Evolutionary conservation across 92 coral and sea anemone genomes (phyloP), one percentile per base, ranked within the genome.

Genomic region (Siderastrea radians): DNA sequence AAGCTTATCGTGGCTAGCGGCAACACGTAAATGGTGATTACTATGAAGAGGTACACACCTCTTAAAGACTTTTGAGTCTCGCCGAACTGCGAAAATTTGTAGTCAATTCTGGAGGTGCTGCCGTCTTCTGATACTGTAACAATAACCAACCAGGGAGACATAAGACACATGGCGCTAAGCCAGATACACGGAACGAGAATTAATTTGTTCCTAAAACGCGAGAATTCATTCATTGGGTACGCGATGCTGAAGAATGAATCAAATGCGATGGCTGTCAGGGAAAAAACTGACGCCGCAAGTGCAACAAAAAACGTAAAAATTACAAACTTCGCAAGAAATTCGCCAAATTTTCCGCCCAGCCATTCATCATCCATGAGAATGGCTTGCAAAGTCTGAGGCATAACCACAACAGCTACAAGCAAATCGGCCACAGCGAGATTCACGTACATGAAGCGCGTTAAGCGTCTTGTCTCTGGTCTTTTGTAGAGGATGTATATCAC

Each of bases 361-460:
- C 86, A 82, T 47, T 10, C 16, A n/a, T n/a, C 54, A 8, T 54
- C 78, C 59, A 59, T 69, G 1, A 55, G 7, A 8, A 72, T 69
- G 4, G 57, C 12, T 16, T 44, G 47, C 58, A 82, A 51, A 5
- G 77, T 61, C 1, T 12, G 16, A 3, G 87, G 87, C 87, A 83
- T 48, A 2, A 59, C 87, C 8, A 83, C 13, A 2, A 59, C 44
- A 5, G 79, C 61, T 60, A 83, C 87, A 3, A 83, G 58, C 68
- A 83, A 43, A 65, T 83, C 87, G n/a, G 87, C 78, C 79, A 72
- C 87, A 14, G 87, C 79, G 9, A 83, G 59, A 17, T 83, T 83
- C 0, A 83, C 87, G 61, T 71, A 83, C 87, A 83, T 71, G 69
- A 83, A 83, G 17, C 87, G 72, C 15, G 86, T 82, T 12, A 82